phyloP scores from a whole-genome alignment of 2,888 invertebrate species.

The Heliconius cydno region DNA sequence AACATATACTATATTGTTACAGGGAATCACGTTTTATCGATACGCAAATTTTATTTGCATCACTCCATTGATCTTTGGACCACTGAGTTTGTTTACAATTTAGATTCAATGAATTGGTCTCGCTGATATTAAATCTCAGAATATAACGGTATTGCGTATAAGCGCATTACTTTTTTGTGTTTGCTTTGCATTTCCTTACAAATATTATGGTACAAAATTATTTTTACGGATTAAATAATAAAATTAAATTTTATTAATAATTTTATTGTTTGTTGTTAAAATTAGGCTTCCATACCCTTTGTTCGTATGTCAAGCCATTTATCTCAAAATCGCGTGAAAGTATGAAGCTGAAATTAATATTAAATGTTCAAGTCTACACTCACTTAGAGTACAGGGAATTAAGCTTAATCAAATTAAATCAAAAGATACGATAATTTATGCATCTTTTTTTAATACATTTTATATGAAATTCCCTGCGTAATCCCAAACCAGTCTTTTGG shows the following conservation, averaged over 20 bases:
- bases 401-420: no score
- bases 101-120: slow-evolving; percentile 59
- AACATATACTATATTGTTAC: background rate
- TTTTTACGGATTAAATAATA: background rate
- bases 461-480: no score
- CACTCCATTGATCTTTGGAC: slow-evolving; percentile 69
- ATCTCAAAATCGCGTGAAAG: no score
- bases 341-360: no score
- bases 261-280: no score
- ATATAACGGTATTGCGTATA: slow-evolving; percentile 33
- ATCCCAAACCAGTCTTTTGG: no score
- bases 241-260: background rate
- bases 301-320: no score
- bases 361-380: no score
- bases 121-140: slow-evolving; percentile 58
- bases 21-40: slow-evolving; percentile 8
- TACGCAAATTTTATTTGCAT: slow-evolving; percentile 46
- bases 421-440: no score
- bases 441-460: no score
- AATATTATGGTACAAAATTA: background rate
- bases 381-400: no score
- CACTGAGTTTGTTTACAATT: slow-evolving; percentile 65
- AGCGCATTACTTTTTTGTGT: slow-evolving; percentile 27
- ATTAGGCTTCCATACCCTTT: no score
- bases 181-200: background rate